Conservation (phyloP, 1,140 invertebrate species). For the Pararge aegeria region DNA sequence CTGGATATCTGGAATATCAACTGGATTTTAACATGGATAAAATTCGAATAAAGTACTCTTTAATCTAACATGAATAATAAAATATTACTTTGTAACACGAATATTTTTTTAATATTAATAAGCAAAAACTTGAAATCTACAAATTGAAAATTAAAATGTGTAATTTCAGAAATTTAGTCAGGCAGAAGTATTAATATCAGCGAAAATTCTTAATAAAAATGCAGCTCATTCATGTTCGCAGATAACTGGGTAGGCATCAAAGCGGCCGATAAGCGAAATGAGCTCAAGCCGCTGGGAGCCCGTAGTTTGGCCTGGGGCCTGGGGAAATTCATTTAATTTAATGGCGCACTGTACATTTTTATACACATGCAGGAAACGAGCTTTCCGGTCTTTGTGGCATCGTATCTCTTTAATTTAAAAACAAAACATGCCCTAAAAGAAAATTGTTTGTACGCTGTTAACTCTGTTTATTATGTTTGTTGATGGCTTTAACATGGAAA, state of each 20-base stretch:
- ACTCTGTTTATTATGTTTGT: not conserved
- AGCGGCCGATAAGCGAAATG: conserved; percentile 55
- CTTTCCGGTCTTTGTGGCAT: conserved; percentile 18
- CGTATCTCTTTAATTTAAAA: conserved; percentile 24
- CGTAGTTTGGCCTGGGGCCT: conserved; percentile 37
- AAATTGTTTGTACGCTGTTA: conserved; percentile 1
- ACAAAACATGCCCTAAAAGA: conserved; percentile 13
- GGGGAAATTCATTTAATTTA: conserved; percentile 59
- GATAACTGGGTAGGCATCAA: conserved; percentile 34
- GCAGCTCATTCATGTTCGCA: conserved; percentile 21
- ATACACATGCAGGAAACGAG: conserved; percentile 26
- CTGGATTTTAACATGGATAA: too few species aligned
- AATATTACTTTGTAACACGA: too few species aligned
- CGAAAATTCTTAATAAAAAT: conserved; percentile 26
- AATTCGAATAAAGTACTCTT: too few species aligned
- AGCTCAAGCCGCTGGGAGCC: conserved; percentile 42
- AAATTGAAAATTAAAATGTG: too few species aligned
- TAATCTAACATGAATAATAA: too few species aligned
- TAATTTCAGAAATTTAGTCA: conserved; percentile 9
- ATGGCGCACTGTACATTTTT: conserved; percentile 35
- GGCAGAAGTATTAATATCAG: conserved; percentile 14
- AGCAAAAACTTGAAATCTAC: too few species aligned
- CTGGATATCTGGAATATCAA: too few species aligned
- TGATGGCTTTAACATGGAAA: not conserved
- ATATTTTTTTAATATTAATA: too few species aligned